A percentile compares a stretch with the other conserved stretches of the same genome.
Conservation (phyloP, 2,888 invertebrate genomes). For the Boloria euphrosyne region DNA sequence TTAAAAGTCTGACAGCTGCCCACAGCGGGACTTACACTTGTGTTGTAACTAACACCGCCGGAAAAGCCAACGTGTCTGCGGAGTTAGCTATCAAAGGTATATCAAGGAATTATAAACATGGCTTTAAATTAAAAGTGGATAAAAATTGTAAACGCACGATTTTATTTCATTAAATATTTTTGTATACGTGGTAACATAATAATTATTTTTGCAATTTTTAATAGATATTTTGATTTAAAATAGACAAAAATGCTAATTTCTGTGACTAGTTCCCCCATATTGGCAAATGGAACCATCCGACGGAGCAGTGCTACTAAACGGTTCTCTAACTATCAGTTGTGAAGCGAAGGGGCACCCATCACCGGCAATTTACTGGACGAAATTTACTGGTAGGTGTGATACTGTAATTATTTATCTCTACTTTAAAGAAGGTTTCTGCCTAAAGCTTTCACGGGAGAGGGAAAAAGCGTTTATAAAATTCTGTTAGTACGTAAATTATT, state of each 20-base stretch:
- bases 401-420: not conserved
- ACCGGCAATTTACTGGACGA: constrained; percentile 88
- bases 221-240: not conserved
- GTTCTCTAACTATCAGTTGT: constrained; percentile 88
- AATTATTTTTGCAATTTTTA: too few relatives aligned
- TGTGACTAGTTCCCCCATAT: constrained; percentile 87
- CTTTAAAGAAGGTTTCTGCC: not conserved
- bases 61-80: constrained; percentile 87
- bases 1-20: constrained; percentile 86
- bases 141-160: too few relatives aligned
- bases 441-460: not conserved
- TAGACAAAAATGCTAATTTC: constrained; percentile 9
- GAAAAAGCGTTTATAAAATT: too few relatives aligned
- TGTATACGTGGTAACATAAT: too few relatives aligned
- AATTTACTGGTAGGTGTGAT: constrained; percentile 83
- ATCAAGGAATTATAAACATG: not conserved
- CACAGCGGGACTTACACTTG: constrained; percentile 89
- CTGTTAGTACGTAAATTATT: too few relatives aligned
- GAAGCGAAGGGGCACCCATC: constrained; percentile 90
- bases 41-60: constrained; percentile 87
- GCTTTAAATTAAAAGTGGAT: not conserved
- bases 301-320: constrained; percentile 87
- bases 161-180: too few relatives aligned
- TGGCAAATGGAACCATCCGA: constrained; percentile 90
- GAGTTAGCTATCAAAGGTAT: constrained; percentile 88